Conservation (phyloP, 2,113 vertebrate species). For the Sceloporus undulatus region DNA sequence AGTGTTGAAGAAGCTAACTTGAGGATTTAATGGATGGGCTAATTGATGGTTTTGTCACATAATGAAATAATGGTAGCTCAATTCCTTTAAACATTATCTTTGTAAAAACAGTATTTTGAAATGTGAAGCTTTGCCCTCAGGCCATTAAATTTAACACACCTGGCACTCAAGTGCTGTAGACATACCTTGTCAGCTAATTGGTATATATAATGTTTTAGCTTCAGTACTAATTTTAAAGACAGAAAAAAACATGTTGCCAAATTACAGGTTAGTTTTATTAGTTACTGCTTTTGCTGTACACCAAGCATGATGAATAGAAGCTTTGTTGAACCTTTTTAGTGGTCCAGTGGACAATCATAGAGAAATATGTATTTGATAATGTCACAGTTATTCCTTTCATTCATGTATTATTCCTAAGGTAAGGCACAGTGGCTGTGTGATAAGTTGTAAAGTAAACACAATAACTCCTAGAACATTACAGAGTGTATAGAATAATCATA, state of each 20-base stretch:
- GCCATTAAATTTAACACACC: conserved; percentile 26
- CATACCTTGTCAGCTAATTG: conserved; percentile 39
- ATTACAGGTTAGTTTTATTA: conserved; percentile 33
- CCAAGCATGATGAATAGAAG: conserved; percentile 11
- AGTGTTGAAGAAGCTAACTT: conserved; percentile 15
- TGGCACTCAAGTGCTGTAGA: conserved; percentile 19
- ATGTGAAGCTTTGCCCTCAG: conserved; percentile 11
- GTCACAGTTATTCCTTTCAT: background rate
- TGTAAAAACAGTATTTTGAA: conserved; percentile 28
- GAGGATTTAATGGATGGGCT: conserved; percentile 21
- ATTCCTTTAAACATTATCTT: conserved; percentile 22
- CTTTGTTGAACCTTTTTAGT: background rate
- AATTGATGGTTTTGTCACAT: conserved; percentile 27
- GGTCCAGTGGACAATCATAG: background rate
- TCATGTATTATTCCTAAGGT: background rate
- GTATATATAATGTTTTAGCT: conserved; percentile 31
- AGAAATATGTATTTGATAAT: background rate
- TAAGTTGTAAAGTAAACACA: background rate
- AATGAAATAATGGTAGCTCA: conserved; percentile 29
- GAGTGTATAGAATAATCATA: too few species aligned
- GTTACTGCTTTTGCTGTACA: conserved; percentile 1
- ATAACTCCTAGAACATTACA: too few species aligned
- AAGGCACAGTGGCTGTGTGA: background rate
- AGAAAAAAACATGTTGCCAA: conserved; percentile 36
- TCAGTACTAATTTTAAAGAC: conserved; percentile 28